Base-by-base conservation (phyloP, 2,113 vertebrate species). In the Scomber japonicus region DNA sequence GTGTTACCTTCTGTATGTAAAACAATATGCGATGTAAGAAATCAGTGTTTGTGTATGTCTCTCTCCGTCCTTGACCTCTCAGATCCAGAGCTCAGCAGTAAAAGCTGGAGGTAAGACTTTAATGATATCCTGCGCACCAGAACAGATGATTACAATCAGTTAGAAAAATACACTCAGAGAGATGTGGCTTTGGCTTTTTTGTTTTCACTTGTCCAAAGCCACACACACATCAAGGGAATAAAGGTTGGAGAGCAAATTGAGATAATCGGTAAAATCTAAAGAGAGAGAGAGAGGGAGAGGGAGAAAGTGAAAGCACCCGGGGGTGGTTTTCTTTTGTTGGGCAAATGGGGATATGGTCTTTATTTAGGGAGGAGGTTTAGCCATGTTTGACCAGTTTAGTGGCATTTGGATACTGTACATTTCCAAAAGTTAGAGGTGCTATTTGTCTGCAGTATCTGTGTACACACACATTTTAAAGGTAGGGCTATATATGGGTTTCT, bases 71-170 rank as follows among this genome's bases (percentile, higher is more conserved):
- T n/a, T 72, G 60, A 80, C 54, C 44, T 62, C 59, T 66, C 14
- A 14, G 60, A 73, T 30, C 40, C 19, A 40, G 46, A 80, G 53
- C 57, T 80, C 48, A 62, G 62, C 40, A 75, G 59, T 67, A 63
- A 67, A 48, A n/a, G n/a, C 35, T 35, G 1, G 0, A 14, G 13
- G 5, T 67, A 53, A 75, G 48, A 30, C 59, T 60, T 78, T 74
- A 64, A 79, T 62, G 53, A 80, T 71, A 24, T 61, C 71, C 24
- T 60, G 35, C 2, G 6, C 15, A 53, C 17, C 53, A 50, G 27
- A 72, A 62, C 57, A 49, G 44, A 76, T 62, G 71, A 82, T 67
- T 74, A 66, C 45, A 48, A 64, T 75, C 59, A 56, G 57, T 60
- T 21, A 31, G 21, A 46, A 48, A 72, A 67, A 76, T 17, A 71